phyloP scores from a whole-genome alignment of 2,888 invertebrate species.

The Labia minor region DNA sequence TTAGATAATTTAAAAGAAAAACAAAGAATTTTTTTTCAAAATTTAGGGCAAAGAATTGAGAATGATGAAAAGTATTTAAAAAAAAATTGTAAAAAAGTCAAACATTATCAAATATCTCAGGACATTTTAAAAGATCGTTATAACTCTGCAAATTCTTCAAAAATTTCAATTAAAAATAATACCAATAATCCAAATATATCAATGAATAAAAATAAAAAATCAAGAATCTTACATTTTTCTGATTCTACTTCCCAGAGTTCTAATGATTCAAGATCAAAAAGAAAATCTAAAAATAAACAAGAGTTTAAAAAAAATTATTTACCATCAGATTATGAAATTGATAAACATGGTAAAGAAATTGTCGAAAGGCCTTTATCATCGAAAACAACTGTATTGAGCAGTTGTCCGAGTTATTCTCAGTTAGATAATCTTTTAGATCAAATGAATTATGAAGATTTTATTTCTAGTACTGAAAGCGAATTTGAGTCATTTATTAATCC shows the following conservation, averaged over 20 bases:
- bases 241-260: background rate
- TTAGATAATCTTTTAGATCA: background rate
- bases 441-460: background rate
- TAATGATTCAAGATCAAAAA: background rate
- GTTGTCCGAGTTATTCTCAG: background rate
- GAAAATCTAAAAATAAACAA: background rate
- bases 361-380: background rate
- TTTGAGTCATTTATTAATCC: slow-evolving; percentile 14
- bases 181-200: background rate
- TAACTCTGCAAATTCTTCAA: background rate
- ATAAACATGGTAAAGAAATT: slow-evolving; percentile 33
- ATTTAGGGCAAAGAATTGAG: slow-evolving; percentile 37
- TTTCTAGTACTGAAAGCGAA: background rate
- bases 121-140: background rate
- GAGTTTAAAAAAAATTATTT: background rate
- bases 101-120: background rate
- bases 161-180: background rate
- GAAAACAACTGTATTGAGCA: background rate
- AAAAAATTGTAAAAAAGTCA: background rate
- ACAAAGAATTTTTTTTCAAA: slow-evolving; percentile 43
- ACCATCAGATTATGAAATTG: slow-evolving; percentile 32
- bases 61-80: slow-evolving; percentile 27
- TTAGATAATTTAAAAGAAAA: slow-evolving; percentile 54
- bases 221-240: background rate
- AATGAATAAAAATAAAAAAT: background rate